phyloP scores from a whole-genome alignment of 2,113 vertebrate genomes.

The Rhadina sibilatrix region DNA sequence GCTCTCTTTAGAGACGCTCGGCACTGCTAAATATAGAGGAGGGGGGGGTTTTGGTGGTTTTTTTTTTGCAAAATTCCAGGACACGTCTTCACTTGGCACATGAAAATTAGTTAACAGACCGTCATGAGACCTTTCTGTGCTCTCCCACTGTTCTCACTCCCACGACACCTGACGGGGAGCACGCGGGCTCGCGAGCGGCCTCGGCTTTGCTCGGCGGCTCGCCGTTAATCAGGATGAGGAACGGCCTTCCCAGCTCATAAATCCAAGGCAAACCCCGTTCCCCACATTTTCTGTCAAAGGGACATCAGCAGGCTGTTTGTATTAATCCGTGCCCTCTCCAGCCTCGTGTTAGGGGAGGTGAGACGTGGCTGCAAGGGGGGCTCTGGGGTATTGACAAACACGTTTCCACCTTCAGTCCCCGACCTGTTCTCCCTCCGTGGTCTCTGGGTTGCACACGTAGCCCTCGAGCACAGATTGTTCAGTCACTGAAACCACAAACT shows the following conservation, averaged over 20 bases:
- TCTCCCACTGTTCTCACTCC: slow-evolving; percentile 78
- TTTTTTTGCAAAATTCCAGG: slow-evolving; percentile 60
- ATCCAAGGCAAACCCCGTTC: slow-evolving; percentile 69
- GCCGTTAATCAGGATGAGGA: slow-evolving; percentile 73
- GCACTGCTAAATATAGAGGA: slow-evolving; percentile 13
- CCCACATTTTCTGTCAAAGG: slow-evolving; percentile 67
- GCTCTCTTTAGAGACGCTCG: slow-evolving; percentile 51
- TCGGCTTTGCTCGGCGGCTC: slow-evolving; percentile 65
- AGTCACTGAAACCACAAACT: slow-evolving; percentile 5
- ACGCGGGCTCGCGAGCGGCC: slow-evolving; percentile 54
- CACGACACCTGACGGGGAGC: slow-evolving; percentile 66
- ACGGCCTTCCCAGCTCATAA: slow-evolving; percentile 76
- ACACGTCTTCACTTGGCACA: slow-evolving; percentile 70
- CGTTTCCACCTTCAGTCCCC: slow-evolving; percentile 23
- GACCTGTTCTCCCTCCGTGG: background rate
- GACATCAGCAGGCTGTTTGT: slow-evolving; percentile 66
- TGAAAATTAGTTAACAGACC: slow-evolving; percentile 72
- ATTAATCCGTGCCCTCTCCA: slow-evolving; percentile 64
- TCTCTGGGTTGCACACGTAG: background rate
- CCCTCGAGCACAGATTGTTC: background rate
- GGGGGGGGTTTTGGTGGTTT: background rate
- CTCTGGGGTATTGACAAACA: slow-evolving; percentile 53
- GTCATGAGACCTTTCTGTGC: slow-evolving; percentile 63
- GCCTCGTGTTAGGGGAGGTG: background rate
- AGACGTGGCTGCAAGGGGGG: background rate